A percentile compares a stretch with the other conserved stretches of the same genome.
These are phyloP conservation scores for Ramphastos sulfuratus DNA, from an alignment of 2,113 vertebrate species.

Conservation along the genomic window DNA sequence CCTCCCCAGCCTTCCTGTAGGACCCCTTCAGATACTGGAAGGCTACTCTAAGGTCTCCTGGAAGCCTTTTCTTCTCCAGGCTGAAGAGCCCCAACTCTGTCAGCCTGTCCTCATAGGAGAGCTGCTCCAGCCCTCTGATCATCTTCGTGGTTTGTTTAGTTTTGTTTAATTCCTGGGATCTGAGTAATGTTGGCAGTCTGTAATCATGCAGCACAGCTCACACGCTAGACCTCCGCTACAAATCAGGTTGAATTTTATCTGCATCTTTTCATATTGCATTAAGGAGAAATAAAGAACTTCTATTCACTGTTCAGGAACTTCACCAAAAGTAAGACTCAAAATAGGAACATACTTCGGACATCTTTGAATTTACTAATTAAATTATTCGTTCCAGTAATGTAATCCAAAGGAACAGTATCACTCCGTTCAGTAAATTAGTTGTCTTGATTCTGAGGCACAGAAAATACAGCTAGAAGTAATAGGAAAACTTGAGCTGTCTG, in stretches of 20 bases:
- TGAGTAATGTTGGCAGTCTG: background rate
- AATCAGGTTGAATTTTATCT: background rate
- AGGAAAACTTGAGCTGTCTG: background rate
- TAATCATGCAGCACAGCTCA: background rate
- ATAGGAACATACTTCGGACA: background rate
- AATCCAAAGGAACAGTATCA: background rate
- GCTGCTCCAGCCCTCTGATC: no score
- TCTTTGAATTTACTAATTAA: background rate
- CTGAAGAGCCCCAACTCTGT: no score
- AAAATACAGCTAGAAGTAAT: background rate
- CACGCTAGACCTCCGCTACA: background rate
- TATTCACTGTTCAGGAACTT: background rate
- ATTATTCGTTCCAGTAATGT: background rate
- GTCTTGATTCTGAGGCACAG: background rate
- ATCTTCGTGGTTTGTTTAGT: no score
- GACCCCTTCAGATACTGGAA: no score
- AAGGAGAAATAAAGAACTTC: background rate
- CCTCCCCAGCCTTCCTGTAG: no score
- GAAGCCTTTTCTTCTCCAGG: no score
- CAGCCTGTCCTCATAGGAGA: no score
- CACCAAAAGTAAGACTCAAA: background rate
- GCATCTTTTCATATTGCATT: background rate
- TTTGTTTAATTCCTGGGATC: background rate
- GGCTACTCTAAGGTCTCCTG: no score
- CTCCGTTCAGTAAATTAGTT: background rate